These are phyloP conservation scores for Leucoraja ocellata DNA, from an alignment of 2,797 vertebrate species.

Conservation along the genomic window DNA sequence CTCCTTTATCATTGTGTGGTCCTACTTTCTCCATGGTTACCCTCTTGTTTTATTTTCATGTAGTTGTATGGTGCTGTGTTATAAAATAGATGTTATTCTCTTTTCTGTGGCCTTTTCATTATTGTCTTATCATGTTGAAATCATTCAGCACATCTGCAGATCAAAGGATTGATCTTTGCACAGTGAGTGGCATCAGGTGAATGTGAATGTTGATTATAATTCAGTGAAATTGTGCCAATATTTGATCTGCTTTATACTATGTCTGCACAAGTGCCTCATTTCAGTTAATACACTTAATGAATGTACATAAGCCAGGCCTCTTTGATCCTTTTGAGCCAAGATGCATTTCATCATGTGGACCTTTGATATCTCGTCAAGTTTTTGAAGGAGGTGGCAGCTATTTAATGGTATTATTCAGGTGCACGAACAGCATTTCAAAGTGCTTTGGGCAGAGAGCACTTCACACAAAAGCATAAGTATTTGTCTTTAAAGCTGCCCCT, in stretches of 20 bases:
- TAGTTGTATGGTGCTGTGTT: not conserved
- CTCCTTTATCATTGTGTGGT: no score
- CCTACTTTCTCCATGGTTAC: no score
- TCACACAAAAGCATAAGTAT: not conserved
- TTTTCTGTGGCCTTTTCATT: not conserved
- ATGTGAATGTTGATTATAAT: not conserved
- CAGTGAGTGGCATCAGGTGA: no score
- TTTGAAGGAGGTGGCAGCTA: not conserved
- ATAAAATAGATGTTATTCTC: not conserved
- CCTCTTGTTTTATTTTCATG: not conserved
- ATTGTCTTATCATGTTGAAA: not conserved
- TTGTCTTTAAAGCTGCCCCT: not conserved
- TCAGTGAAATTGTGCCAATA: not conserved
- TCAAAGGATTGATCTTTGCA: not conserved
- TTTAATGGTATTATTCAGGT: not conserved
- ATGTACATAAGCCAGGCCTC: not conserved
- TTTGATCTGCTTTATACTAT: not conserved
- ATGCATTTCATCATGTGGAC: not conserved
- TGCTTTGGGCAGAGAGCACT: not conserved
- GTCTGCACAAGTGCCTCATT: not conserved
- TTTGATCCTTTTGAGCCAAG: slow-evolving; percentile 2
- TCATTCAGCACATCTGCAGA: not conserved
- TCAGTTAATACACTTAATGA: not conserved
- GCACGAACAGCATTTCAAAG: not conserved
- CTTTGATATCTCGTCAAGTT: not conserved